These are phyloP conservation scores for Chaetophractus vellerosus DNA, from an alignment of 2,797 vertebrate species.

Conservation along the genomic window DNA sequence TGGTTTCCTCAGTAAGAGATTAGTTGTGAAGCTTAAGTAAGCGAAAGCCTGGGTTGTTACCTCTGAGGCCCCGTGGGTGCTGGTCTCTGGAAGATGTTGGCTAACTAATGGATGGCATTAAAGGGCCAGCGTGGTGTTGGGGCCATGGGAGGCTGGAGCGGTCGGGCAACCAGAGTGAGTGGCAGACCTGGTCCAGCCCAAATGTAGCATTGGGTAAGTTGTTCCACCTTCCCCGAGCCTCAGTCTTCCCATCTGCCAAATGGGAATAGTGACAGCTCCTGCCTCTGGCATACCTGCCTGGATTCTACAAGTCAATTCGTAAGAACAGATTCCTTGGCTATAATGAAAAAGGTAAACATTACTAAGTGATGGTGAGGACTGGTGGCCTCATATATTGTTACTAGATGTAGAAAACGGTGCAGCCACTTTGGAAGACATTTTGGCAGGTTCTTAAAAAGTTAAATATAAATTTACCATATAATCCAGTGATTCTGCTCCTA, in stretches of 20 bases:
- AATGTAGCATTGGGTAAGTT: not conserved
- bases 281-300: not conserved
- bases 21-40: accelerated
- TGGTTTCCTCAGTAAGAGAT: not conserved
- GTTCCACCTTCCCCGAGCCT: not conserved
- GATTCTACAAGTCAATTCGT: not conserved
- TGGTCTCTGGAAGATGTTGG: accelerated
- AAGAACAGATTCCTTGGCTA: not conserved
- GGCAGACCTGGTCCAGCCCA: too few species aligned
- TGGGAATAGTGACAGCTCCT: not conserved
- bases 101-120: accelerated
- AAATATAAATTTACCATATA: not conserved
- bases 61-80: accelerated
- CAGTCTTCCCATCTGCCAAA: not conserved
- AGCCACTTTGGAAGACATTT: not conserved
- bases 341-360: not conserved
- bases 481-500: not conserved
- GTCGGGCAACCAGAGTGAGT: not conserved
- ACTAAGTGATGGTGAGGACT: too few species aligned
- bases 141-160: accelerated
- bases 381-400: accelerated
- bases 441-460: not conserved
- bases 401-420: not conserved
- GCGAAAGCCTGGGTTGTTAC: accelerated
- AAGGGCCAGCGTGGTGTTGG: accelerated